A percentile compares a stretch with the other conserved stretches of the same genome.
Evolutionary conservation across 2,113 vertebrate genomes (phyloP).

Genomic region (Genyomyrus donnyi): DNA sequence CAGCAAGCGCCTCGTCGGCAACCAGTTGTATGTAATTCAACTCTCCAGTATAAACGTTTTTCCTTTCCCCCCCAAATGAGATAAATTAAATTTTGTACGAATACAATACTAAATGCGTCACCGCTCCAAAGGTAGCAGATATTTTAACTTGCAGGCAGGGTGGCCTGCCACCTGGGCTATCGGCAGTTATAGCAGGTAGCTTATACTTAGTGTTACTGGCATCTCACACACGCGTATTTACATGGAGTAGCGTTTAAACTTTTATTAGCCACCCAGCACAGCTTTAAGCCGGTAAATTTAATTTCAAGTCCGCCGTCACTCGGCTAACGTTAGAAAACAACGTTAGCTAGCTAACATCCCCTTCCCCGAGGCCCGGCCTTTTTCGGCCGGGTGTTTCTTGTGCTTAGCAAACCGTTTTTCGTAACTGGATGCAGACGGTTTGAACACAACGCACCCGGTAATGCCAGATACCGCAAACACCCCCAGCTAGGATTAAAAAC

Average conservation of each 20-base stretch:
- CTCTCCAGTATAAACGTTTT: not conserved
- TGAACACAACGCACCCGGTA: not conserved
- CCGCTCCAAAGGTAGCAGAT: not conserved
- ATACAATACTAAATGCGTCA: not conserved
- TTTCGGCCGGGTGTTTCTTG: not conserved
- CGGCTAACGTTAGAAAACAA: not conserved
- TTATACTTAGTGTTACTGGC: slow-evolving; percentile 21
- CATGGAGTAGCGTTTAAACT: not conserved
- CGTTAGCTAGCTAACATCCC: not conserved
- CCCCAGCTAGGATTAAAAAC: not conserved
- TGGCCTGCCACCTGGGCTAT: slow-evolving; percentile 27
- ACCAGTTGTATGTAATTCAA: not conserved
- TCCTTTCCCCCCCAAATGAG: not conserved
- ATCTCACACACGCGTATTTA: slow-evolving; percentile 30
- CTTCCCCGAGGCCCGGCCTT: slow-evolving; percentile 4
- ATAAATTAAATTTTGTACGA: not conserved
- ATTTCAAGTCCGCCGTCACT: not conserved
- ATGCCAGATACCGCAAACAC: not conserved
- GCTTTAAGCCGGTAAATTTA: not conserved
- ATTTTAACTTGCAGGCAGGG: not conserved
- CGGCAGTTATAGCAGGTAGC: not conserved
- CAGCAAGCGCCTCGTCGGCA: not conserved
- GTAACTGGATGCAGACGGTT: not conserved
- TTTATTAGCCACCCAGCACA: not conserved
- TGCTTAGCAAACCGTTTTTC: not conserved